These are phyloP conservation scores for Vespertilio murinus DNA, from an alignment of 2,797 vertebrate genomes.

Conservation along the genomic window DNA sequence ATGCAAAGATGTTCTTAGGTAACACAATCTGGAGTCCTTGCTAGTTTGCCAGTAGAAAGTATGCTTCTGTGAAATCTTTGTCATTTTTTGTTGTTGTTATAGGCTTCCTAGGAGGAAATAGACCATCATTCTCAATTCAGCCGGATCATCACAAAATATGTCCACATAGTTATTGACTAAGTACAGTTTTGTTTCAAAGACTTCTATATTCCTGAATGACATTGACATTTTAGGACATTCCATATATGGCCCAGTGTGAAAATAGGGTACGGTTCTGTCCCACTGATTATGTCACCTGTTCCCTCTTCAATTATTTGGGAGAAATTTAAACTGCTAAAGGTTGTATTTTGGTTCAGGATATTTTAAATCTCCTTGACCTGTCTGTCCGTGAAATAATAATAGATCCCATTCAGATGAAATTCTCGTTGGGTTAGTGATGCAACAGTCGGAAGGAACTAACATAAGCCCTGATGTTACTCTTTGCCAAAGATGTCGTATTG, in stretches of 20 bases:
- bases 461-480: background rate
- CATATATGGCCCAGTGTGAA: background rate
- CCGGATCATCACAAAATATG: background rate
- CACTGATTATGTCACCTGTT: background rate
- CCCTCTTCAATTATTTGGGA: background rate
- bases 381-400: background rate
- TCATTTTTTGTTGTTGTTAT: background rate
- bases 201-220: background rate
- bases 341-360: background rate
- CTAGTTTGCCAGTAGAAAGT: background rate
- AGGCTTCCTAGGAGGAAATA: background rate
- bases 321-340: background rate
- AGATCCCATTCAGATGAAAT: background rate
- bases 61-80: background rate
- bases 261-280: background rate
- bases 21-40: background rate
- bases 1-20: background rate
- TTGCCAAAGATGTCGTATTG: background rate
- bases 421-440: background rate
- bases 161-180: background rate
- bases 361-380: constrained; percentile 9
- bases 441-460: background rate
- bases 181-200: background rate
- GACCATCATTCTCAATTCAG: background rate
- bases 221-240: background rate